Evolutionary conservation across 2,113 vertebrate genomes (phyloP).

Genomic region (Noturus placidus): DNA sequence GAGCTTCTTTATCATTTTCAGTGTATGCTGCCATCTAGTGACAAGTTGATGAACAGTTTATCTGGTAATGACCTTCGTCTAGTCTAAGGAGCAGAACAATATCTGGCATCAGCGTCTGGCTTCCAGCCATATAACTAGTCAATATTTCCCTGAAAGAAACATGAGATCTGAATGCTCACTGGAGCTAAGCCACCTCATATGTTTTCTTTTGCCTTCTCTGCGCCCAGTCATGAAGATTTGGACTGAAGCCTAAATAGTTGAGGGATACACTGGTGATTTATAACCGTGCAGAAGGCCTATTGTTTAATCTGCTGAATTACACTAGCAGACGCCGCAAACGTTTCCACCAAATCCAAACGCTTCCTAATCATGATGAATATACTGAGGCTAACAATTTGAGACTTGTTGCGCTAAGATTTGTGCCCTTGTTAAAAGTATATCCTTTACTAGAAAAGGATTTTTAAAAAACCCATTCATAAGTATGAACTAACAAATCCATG

Average conservation of each 20-base stretch:
- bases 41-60: not conserved
- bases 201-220: conserved; percentile 51
- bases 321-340: conserved; percentile 46
- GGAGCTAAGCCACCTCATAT: conserved; percentile 51
- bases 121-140: conserved; percentile 48
- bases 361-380: conserved; percentile 49
- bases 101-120: conserved; percentile 51
- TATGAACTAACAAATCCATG: not conserved
- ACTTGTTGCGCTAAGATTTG: conserved; percentile 22
- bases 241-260: conserved; percentile 51
- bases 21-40: conserved; percentile 50
- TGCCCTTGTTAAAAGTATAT: conserved; percentile 1
- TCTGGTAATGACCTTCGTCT: conserved; percentile 36
- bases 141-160: conserved; percentile 58
- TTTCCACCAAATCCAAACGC: conserved; percentile 39
- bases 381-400: conserved; percentile 3
- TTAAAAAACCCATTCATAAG: not conserved
- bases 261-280: conserved; percentile 53
- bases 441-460: not conserved
- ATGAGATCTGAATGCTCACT: conserved; percentile 51
- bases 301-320: conserved; percentile 54
- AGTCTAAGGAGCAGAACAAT: conserved; percentile 42
- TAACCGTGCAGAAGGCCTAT: conserved; percentile 42
- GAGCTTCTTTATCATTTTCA: conserved; percentile 17
- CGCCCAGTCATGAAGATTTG: conserved; percentile 51